A percentile compares a stretch with the other conserved stretches of the same genome.
Conservation (phyloP, 2,797 vertebrate genomes). For the Anguilla obscura region DNA sequence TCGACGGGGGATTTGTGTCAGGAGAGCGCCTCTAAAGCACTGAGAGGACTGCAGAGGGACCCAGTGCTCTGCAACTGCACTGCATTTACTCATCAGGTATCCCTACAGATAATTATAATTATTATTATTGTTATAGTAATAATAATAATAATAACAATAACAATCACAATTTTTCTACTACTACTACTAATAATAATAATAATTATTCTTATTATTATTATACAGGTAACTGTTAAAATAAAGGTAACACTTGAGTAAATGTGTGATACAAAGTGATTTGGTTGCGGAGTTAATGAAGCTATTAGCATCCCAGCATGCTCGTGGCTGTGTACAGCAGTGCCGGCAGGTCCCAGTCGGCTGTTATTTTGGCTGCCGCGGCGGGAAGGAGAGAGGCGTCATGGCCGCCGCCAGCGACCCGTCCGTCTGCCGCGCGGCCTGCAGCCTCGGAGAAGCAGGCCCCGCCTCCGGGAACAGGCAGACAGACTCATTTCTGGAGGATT, state of each 20-base stretch:
- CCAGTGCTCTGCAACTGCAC: slow-evolving; percentile 44
- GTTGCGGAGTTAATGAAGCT: background rate
- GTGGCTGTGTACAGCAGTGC: background rate
- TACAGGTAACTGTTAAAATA: background rate
- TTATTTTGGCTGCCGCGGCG: too few species aligned
- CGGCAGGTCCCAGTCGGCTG: background rate
- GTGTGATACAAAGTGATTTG: background rate
- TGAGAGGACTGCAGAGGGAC: slow-evolving; percentile 19
- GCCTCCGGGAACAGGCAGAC: slow-evolving; percentile 46
- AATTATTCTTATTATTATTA: background rate
- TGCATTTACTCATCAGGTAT: background rate
- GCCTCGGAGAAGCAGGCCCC: slow-evolving; percentile 39
- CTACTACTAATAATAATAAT: too few species aligned
- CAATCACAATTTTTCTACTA: too few species aligned
- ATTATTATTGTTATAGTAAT: too few species aligned
- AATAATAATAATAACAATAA: too few species aligned
- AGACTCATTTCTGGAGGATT: slow-evolving; percentile 51
- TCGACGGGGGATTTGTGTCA: slow-evolving; percentile 33
- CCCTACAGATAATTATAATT: background rate
- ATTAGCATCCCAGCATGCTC: background rate
- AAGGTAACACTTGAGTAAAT: background rate
- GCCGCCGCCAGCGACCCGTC: background rate
- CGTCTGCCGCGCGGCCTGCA: slow-evolving; percentile 19
- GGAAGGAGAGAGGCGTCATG: background rate
- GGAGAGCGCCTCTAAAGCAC: slow-evolving; percentile 19